These are phyloP conservation scores for Hippasteria phrygiana DNA, from an alignment of 53 echinoderm and acorn worm genomes.

Conservation along the genomic window DNA sequence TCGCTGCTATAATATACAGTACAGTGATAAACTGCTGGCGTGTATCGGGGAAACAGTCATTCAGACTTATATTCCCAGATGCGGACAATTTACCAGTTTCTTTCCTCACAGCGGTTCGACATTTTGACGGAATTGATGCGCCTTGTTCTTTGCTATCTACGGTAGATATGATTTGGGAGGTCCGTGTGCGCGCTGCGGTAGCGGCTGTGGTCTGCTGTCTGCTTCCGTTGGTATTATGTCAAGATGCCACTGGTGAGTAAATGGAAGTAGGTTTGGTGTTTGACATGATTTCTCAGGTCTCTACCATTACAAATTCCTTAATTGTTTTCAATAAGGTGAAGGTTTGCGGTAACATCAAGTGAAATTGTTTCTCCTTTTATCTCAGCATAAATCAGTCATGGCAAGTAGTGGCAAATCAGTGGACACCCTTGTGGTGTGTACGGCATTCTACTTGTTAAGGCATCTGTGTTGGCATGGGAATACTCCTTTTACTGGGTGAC, in stretches of 20 bases:
- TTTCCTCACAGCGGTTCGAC: neutral
- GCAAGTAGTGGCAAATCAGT: no score
- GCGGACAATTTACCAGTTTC: neutral
- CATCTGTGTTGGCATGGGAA: no score
- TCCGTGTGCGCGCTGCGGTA: neutral
- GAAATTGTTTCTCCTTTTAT: no score
- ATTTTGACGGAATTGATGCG: neutral
- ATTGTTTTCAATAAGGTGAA: no score
- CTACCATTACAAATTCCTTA: no score
- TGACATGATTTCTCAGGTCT: neutral
- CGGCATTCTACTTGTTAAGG: no score
- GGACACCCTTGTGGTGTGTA: no score
- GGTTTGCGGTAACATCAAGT: no score
- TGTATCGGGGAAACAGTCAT: neutral
- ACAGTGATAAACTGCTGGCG: neutral
- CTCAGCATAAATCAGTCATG: no score
- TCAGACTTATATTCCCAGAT: neutral
- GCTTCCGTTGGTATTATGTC: neutral
- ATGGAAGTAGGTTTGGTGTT: neutral
- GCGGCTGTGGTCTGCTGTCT: neutral
- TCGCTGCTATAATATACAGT: neutral
- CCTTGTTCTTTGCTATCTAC: neutral
- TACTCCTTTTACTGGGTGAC: no score
- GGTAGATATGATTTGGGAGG: conserved; percentile 11
- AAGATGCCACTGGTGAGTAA: conserved; percentile 20